phyloP scores from a whole-genome alignment of 2,113 vertebrate genomes.

The Mesitornis unicolor region DNA sequence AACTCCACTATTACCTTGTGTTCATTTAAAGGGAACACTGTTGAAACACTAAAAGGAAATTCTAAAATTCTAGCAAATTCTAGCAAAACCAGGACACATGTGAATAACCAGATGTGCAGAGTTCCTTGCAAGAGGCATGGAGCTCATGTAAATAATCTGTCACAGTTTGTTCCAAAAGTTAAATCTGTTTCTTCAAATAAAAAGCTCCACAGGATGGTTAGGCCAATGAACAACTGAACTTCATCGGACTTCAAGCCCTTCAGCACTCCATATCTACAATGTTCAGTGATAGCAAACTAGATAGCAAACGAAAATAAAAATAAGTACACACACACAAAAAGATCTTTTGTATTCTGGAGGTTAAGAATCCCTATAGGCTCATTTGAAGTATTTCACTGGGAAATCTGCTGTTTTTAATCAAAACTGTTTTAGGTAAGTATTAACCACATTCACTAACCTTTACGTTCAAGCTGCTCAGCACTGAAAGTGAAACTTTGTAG shows the following conservation, averaged over 20 bases:
- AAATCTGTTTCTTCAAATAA: neutral
- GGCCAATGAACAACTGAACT: neutral
- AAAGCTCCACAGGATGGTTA: neutral
- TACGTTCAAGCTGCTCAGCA: neutral
- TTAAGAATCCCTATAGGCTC: neutral
- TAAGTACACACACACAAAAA: neutral
- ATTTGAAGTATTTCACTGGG: neutral
- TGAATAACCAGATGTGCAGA: neutral
- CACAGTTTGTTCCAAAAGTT: neutral
- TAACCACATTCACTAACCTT: neutral
- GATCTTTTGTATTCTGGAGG: neutral
- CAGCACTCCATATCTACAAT: neutral
- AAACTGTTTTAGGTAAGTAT: neutral
- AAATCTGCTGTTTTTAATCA: neutral
- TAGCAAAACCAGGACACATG: too few relatives aligned
- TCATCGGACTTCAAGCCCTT: neutral
- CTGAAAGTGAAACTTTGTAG: neutral
- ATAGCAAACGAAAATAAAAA: neutral
- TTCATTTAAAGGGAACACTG: too few relatives aligned
- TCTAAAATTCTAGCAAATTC: too few relatives aligned
- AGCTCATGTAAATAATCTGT: neutral
- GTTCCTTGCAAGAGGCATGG: neutral
- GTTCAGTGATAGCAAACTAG: neutral
- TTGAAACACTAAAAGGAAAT: too few relatives aligned
- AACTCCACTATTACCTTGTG: too few relatives aligned